Conservation (phyloP, 2,113 vertebrate species). For the Dicrurus megarhynchus region DNA sequence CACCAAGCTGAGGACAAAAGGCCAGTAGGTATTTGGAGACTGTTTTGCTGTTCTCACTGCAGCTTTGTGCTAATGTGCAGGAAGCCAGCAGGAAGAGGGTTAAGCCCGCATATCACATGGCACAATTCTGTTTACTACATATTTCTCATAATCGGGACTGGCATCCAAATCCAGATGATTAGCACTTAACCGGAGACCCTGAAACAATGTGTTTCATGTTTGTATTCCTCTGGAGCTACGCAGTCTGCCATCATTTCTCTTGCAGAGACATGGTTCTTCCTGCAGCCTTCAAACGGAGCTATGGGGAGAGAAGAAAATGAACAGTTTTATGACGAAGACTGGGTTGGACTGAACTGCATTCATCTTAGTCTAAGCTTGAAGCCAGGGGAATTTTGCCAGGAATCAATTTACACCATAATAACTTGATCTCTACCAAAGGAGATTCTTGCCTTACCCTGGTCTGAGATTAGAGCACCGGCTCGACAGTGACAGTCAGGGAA, state of each 20-base stretch:
- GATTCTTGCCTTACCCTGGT: not conserved
- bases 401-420: not conserved
- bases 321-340: not conserved
- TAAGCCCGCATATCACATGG: not conserved
- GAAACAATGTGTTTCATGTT: slow-evolving; percentile 8
- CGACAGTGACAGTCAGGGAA: fast-evolving
- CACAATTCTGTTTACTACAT: not conserved
- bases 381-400: not conserved
- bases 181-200: slow-evolving; percentile 16
- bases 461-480: not conserved
- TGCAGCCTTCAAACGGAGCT: not conserved
- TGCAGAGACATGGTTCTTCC: not conserved
- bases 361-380: not conserved
- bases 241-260: not conserved
- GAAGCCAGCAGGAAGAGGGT: slow-evolving; percentile 39
- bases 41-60: not conserved
- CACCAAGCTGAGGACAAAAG: not conserved
- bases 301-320: not conserved
- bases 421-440: not conserved
- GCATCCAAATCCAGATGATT: slow-evolving; percentile 47
- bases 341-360: not conserved
- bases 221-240: not conserved
- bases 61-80: not conserved
- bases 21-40: not conserved
- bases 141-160: not conserved